Conservation (phyloP, 2,888 invertebrate species). For the Osmoderma eremita region DNA sequence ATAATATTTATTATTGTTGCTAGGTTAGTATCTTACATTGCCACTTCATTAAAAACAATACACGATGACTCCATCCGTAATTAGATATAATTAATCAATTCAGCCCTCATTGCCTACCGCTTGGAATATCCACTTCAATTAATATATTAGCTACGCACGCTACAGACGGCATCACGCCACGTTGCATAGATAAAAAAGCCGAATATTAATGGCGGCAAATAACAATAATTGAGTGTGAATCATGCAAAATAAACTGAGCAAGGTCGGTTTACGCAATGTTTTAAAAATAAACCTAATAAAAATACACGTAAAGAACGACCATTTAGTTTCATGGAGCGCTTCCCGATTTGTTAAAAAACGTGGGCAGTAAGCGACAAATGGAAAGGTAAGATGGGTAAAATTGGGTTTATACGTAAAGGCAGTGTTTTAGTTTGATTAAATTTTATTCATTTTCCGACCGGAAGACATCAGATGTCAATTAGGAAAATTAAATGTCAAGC, state of each 20-base stretch:
- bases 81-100: slow-evolving; percentile 30
- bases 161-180: slow-evolving; percentile 5
- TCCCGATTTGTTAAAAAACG: background rate
- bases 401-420: too few relatives aligned
- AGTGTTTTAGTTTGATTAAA: too few relatives aligned
- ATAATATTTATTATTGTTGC: too few relatives aligned
- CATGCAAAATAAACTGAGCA: slow-evolving; percentile 30
- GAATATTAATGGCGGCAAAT: slow-evolving; percentile 25
- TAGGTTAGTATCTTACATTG: too few relatives aligned
- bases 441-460: too few relatives aligned
- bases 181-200: slow-evolving; percentile 23
- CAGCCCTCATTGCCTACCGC: background rate
- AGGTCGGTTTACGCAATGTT: slow-evolving; percentile 29
- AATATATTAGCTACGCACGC: slow-evolving; percentile 6
- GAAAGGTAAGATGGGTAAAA: too few relatives aligned
- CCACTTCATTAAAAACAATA: slow-evolving; percentile 5
- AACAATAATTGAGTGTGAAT: slow-evolving; percentile 33
- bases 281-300: slow-evolving; percentile 34
- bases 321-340: background rate
- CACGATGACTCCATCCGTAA: slow-evolving; percentile 12
- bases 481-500: too few relatives aligned
- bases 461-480: slow-evolving; percentile 3
- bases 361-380: background rate
- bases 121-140: slow-evolving; percentile 18
- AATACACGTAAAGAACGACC: slow-evolving; percentile 19